Conservation (phyloP, 2,797 vertebrate species). For the Nannoperca obscura region DNA sequence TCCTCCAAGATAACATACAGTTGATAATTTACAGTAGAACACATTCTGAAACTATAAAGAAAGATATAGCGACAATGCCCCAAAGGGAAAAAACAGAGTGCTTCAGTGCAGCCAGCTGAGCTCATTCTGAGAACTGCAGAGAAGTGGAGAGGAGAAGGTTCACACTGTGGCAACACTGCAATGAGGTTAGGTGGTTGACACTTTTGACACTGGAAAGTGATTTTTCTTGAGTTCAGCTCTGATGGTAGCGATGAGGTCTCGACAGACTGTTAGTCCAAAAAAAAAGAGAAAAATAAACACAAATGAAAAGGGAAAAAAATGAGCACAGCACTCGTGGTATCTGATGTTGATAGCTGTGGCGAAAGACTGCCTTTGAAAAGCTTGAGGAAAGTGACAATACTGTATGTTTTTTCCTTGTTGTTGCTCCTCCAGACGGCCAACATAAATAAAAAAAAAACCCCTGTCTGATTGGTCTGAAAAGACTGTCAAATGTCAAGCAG, state of each 20-base stretch:
- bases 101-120: conserved; percentile 58
- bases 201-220: conserved; percentile 73
- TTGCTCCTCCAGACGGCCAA: conserved; percentile 68
- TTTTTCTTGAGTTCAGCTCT: conserved; percentile 69
- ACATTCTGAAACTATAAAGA: conserved; percentile 77
- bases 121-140: conserved; percentile 54
- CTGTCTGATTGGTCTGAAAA: conserved; percentile 84
- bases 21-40: conserved; percentile 83
- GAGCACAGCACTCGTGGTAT: conserved; percentile 64
- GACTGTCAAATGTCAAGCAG: conserved; percentile 88
- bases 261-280: conserved; percentile 61
- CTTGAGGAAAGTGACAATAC: conserved; percentile 80
- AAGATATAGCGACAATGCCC: conserved; percentile 69
- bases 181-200: conserved; percentile 67
- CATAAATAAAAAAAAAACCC: conserved; percentile 54
- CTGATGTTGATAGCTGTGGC: conserved; percentile 82
- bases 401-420: conserved; percentile 71
- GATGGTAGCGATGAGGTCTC: conserved; percentile 74
- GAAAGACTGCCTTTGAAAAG: conserved; percentile 81
- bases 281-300: conserved; percentile 73
- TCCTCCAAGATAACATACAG: conserved; percentile 82
- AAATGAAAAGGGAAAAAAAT: conserved; percentile 62
- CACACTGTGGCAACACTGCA: conserved; percentile 37
- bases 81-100: conserved; percentile 69
- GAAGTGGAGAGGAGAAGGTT: conserved; percentile 51